A percentile compares a stretch with the other conserved stretches of the same genome.
phyloP scores from a whole-genome alignment of 2,888 invertebrate genomes.

The Melieria crassipennis region DNA sequence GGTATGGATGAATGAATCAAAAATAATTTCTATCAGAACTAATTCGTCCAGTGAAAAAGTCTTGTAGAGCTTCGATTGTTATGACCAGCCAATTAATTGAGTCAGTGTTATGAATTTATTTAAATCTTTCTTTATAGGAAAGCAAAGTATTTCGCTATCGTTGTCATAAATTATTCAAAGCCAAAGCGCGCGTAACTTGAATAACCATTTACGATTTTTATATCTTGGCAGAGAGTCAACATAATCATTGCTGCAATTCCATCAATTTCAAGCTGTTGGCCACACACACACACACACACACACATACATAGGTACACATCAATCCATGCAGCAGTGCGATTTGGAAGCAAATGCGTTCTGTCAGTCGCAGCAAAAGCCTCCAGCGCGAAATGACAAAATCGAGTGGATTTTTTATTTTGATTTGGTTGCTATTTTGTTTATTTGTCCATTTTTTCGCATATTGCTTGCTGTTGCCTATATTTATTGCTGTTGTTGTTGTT shows the following conservation, averaged over 20 bases:
- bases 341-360: not conserved
- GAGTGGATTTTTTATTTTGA: constrained; percentile 7
- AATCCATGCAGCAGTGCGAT: constrained; percentile 2
- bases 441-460: constrained; percentile 3
- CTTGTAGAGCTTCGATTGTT: no score
- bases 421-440: constrained; percentile 18
- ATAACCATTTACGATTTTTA: constrained; percentile 41
- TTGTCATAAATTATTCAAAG: constrained; percentile 57
- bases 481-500: constrained; percentile 10
- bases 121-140: no score
- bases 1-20: no score
- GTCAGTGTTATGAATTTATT: no score
- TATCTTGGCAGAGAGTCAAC: constrained; percentile 51
- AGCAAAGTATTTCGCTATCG: no score
- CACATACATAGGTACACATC: not conserved
- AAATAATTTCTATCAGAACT: no score
- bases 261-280: not conserved
- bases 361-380: not conserved
- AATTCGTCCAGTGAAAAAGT: no score
- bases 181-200: constrained; percentile 45
- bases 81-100: no score
- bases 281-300: constrained; percentile 7
- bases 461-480: not conserved
- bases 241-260: constrained; percentile 48
- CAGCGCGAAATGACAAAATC: not conserved